Conservation (phyloP, 1,140 invertebrate genomes). For the Triops cancriformis region DNA sequence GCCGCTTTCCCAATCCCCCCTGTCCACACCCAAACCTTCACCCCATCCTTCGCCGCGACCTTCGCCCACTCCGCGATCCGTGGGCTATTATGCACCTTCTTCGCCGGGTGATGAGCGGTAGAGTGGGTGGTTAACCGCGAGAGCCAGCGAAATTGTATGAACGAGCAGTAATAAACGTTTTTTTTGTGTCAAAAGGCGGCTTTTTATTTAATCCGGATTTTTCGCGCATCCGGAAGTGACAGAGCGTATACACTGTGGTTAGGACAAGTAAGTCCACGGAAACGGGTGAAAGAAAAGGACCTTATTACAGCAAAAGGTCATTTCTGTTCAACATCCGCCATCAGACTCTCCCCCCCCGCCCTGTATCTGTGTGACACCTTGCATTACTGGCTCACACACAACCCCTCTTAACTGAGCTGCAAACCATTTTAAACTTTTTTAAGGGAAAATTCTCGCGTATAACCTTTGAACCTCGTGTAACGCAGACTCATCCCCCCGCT, state of each 20-base stretch:
- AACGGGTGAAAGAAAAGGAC: neutral
- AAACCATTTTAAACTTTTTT: neutral
- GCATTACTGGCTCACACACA: neutral
- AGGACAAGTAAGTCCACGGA: neutral
- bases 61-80: neutral
- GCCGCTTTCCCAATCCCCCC: neutral
- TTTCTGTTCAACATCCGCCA: conserved; percentile 9
- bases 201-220: neutral
- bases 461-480: neutral
- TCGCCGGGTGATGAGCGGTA: neutral
- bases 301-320: conserved; percentile 5
- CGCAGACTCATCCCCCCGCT: neutral
- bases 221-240: conserved; percentile 7
- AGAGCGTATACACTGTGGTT: neutral
- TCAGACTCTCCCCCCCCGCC: neutral
- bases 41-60: neutral
- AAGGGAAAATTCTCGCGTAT: neutral
- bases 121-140: neutral
- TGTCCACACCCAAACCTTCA: neutral
- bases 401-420: neutral
- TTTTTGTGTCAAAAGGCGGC: neutral
- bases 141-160: neutral
- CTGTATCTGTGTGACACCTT: neutral
- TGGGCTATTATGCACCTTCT: neutral
- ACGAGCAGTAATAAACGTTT: neutral